Conservation (phyloP, 2,113 vertebrate species). For the Natator depressus region DNA sequence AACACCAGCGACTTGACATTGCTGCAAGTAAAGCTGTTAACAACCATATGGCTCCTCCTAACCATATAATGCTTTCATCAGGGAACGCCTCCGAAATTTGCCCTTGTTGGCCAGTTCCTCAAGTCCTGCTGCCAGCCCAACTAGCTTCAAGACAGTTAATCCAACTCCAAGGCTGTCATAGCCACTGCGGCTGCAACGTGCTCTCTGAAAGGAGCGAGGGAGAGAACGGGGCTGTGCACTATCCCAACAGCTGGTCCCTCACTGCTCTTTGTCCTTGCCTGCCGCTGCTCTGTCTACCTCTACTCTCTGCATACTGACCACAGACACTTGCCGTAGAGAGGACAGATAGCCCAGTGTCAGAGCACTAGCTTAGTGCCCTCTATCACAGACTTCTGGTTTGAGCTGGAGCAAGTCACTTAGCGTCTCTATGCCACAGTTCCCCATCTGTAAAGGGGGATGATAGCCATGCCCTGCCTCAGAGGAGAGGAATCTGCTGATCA, state of each 20-base stretch:
- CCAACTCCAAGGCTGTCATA: neutral
- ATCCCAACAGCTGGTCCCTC: no score
- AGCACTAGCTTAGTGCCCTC: neutral
- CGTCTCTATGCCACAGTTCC: neutral
- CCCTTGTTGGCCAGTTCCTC: neutral
- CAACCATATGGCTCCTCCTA: neutral
- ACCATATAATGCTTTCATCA: neutral
- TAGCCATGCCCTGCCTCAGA: neutral
- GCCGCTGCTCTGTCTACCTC: neutral
- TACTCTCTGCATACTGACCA: neutral
- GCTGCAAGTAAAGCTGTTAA: neutral
- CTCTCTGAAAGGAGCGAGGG: neutral
- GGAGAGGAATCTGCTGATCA: neutral
- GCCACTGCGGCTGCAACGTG: neutral
- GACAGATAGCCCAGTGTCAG: neutral
- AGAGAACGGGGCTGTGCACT: neutral
- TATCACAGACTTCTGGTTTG: neutral
- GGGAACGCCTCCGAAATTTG: neutral
- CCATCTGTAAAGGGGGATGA: neutral
- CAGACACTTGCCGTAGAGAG: neutral
- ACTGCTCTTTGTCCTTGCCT: neutral
- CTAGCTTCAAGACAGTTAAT: neutral
- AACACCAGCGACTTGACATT: neutral
- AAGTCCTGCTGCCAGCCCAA: neutral
- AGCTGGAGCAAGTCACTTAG: neutral